Evolutionary conservation across 2,888 invertebrate genomes (phyloP).

Genomic region (Meloe dianella): DNA sequence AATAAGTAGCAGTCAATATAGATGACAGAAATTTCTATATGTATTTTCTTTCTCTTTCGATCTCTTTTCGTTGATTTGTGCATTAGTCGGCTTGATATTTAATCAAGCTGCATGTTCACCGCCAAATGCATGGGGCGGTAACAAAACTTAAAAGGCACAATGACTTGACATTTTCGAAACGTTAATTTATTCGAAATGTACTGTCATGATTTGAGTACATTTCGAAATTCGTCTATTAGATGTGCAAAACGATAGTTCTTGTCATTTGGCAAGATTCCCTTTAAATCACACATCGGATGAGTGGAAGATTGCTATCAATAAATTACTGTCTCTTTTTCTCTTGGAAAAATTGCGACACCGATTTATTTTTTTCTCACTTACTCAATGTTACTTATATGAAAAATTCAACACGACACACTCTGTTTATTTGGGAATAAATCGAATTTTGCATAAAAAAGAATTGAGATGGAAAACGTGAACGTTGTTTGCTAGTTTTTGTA

Average conservation of each 20-base stretch:
- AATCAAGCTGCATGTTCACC: constrained; percentile 28
- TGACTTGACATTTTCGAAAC: constrained; percentile 42
- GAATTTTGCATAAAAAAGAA: background rate
- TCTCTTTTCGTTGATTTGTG: constrained; percentile 11
- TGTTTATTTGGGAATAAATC: background rate
- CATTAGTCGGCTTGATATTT: constrained; percentile 33
- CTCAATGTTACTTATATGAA: background rate
- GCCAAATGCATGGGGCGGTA: constrained; percentile 39
- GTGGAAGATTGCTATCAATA: background rate
- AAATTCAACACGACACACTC: background rate
- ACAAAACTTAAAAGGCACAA: constrained; percentile 43
- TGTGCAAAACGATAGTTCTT: constrained; percentile 3
- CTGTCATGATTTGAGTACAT: constrained; percentile 20
- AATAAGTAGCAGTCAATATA: constrained; percentile 15
- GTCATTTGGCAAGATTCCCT: background rate
- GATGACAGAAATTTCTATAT: constrained; percentile 10
- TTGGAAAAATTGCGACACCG: background rate
- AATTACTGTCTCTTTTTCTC: background rate
- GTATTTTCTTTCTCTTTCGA: background rate
- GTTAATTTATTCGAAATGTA: constrained; percentile 47
- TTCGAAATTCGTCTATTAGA: constrained; percentile 30
- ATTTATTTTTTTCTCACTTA: background rate
- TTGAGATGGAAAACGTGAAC: too few relatives aligned
- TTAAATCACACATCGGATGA: background rate
- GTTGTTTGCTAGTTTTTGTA: too few relatives aligned